Conservation (phyloP, 2,888 invertebrate species). For the Nymphalis polychloros region DNA sequence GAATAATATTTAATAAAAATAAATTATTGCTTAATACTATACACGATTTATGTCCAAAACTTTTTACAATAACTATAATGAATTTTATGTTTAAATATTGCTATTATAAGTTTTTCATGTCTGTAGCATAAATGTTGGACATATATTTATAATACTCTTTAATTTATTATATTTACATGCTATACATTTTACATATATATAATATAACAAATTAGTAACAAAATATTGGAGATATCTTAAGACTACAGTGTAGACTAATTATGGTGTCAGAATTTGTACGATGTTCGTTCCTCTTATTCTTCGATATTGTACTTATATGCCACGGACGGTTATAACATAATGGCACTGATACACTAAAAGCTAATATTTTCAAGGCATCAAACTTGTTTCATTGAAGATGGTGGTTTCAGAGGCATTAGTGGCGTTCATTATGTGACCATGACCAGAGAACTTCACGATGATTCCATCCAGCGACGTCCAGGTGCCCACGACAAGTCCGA, state of each 20-base stretch:
- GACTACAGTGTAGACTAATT: slow-evolving; percentile 17
- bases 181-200: slow-evolving; percentile 25
- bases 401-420: slow-evolving; percentile 27
- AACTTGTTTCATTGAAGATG: slow-evolving; percentile 39
- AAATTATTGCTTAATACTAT: slow-evolving; percentile 7
- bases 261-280: slow-evolving; percentile 21
- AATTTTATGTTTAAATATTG: slow-evolving; percentile 1
- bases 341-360: slow-evolving; percentile 52
- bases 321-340: slow-evolving; percentile 48
- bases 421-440: slow-evolving; percentile 36
- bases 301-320: slow-evolving; percentile 46
- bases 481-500: slow-evolving; percentile 86
- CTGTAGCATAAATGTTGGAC: background rate
- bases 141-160: slow-evolving; percentile 21
- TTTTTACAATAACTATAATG: background rate
- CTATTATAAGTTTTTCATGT: background rate
- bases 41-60: slow-evolving; percentile 2
- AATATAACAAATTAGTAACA: slow-evolving; percentile 21
- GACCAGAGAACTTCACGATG: slow-evolving; percentile 77
- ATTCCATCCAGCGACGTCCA: slow-evolving; percentile 86
- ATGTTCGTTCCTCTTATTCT: slow-evolving; percentile 5
- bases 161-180: slow-evolving; percentile 20
- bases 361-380: slow-evolving; percentile 36
- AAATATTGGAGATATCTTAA: slow-evolving; percentile 15
- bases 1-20: slow-evolving; percentile 4